A percentile compares a stretch with the other conserved stretches of the same genome.
phyloP scores from a whole-genome alignment of 2,113 vertebrate species.

The Sialia sialis region DNA sequence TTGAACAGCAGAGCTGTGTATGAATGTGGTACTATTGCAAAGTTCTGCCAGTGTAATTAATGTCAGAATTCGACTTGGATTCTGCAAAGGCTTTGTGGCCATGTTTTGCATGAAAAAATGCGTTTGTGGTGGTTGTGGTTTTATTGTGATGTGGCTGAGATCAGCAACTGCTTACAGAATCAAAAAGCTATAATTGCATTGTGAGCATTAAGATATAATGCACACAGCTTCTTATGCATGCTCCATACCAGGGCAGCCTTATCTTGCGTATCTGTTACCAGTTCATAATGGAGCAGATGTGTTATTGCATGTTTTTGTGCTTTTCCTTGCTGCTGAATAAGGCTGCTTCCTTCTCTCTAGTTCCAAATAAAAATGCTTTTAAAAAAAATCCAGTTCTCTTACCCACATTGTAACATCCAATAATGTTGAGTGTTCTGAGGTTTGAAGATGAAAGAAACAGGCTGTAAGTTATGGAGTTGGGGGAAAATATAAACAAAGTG shows the following conservation, averaged over 20 bases:
- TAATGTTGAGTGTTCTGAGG: constrained; percentile 49
- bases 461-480: constrained; percentile 33
- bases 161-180: background rate
- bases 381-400: background rate
- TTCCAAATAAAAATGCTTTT: background rate
- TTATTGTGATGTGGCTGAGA: background rate
- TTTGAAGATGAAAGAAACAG: constrained; percentile 56
- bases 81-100: background rate
- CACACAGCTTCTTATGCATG: background rate
- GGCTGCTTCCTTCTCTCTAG: background rate
- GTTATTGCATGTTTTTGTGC: background rate
- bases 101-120: background rate
- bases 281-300: background rate
- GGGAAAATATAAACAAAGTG: constrained; percentile 60
- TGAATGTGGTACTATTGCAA: background rate
- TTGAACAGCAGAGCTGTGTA: background rate
- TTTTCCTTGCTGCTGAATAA: constrained; percentile 2
- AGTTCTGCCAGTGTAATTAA: background rate
- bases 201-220: background rate
- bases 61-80: background rate
- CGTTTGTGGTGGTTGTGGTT: background rate
- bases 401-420: constrained; percentile 15
- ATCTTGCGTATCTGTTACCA: background rate
- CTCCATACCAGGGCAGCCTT: background rate
- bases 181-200: background rate